Evolutionary conservation across 2,797 vertebrate genomes (phyloP), one percentile per base, ranked within the genome.

Genomic region (Ataeniobius toweri): DNA sequence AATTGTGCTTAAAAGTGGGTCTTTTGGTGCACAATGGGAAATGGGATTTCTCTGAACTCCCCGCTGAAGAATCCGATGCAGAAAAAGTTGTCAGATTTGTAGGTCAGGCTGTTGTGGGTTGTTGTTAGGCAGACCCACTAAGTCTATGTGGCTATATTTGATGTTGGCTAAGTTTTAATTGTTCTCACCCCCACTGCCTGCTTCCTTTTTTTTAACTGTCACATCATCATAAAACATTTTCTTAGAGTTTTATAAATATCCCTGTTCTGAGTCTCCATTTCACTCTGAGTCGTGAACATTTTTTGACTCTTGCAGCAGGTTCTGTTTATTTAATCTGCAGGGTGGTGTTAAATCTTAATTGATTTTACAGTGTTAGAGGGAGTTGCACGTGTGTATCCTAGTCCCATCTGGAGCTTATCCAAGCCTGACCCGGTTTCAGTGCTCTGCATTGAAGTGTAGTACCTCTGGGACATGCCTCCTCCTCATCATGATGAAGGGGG

Each of bases 1-100:
- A 95, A 95, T 95, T 94, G 93, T 95, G 90, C 94, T 96, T 94
- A 89, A 94, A 96, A 95, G 92, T 95, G 93, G 94, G 93, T 94
- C 94, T 95, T 93, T 89, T 86, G 91, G 87, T 26, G 84, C 94
- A 93, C 93, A 88, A 81, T 89, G 82, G 93, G 95, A 92, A 94
- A 90, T 91, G 85, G 88, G 94, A 92, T 91, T 91, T 86, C 91
- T 94, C 89, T 85, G 88, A 94, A 91, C 90, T 93, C 92, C 93
- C 93, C 84, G 77, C 90, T 86, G 90, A 90, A 90, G 91, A 88
- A 91, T 90, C 89, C 82, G 87, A 91, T 91, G 91, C 94, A 93
- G 93, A 95, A 93, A 93, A 93, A 93, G 91, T 94, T 94, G 94
- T 95, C 93, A 93, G 91, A 95, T 95, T 96, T 96, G 93, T 95